phyloP scores from a whole-genome alignment of 1,140 invertebrate species.

The Cyrtorhinus lividipennis region DNA sequence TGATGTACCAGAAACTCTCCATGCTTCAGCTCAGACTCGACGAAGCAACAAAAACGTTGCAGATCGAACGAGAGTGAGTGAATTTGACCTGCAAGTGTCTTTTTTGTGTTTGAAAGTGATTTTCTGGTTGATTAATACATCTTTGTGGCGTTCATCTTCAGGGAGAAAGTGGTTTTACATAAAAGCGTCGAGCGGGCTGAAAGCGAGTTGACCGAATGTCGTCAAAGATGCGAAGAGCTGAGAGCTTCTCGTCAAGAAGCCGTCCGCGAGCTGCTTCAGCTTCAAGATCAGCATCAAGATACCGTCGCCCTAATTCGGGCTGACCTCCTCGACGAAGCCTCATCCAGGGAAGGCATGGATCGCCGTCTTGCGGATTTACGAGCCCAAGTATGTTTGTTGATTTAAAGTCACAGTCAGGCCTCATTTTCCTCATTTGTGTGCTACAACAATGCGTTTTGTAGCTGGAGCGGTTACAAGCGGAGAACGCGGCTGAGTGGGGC shows the following conservation, averaged over 20 bases:
- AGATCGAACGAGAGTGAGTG: conserved; percentile 53
- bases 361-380: conserved; percentile 52
- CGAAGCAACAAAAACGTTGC: conserved; percentile 57
- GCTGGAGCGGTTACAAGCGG: conserved; percentile 69
- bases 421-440: no score
- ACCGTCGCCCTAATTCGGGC: conserved; percentile 46
- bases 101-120: neutral
- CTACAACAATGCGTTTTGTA: no score
- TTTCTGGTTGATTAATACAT: no score
- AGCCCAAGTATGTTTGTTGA: conserved; percentile 44
- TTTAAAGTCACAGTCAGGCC: no score
- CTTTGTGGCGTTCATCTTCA: conserved; percentile 32
- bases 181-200: conserved; percentile 51
- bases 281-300: conserved; percentile 54
- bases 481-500: conserved; percentile 87
- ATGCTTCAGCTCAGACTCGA: conserved; percentile 55
- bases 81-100: no score
- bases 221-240: conserved; percentile 54
- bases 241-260: conserved; percentile 50
- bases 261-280: conserved; percentile 45
- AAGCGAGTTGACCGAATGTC: conserved; percentile 47
- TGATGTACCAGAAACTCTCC: conserved; percentile 46
- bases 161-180: conserved; percentile 54
- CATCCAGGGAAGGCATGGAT: conserved; percentile 51
- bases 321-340: conserved; percentile 56